A percentile compares a stretch with the other conserved stretches of the same genome.
Evolutionary conservation across 2,113 vertebrate genomes (phyloP).

Genomic region (Cyanoderma ruficeps): DNA sequence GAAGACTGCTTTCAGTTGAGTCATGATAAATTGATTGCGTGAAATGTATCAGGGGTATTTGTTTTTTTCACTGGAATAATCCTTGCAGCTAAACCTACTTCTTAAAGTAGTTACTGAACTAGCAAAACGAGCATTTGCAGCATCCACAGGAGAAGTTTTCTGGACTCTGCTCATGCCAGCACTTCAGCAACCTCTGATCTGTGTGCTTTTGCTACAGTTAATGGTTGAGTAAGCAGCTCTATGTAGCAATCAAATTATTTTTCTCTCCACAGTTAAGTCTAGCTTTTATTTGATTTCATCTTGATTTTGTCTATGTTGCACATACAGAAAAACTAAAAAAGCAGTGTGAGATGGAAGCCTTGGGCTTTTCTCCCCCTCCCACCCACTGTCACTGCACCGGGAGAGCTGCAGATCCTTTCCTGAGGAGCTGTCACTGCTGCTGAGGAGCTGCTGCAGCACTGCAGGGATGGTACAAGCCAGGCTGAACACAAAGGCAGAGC

Average conservation of each 20-base stretch:
- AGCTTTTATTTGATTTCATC: background rate
- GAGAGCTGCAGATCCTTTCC: background rate
- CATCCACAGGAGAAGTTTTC: background rate
- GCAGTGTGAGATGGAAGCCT: background rate
- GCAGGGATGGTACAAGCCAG: background rate
- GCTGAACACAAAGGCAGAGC: background rate
- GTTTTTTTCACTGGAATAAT: background rate
- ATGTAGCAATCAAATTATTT: background rate
- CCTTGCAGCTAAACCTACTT: background rate
- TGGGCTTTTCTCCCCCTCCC: background rate
- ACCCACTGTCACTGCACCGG: background rate
- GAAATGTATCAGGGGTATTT: accelerated
- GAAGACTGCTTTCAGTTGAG: slow-evolving; percentile 55
- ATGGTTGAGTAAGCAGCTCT: background rate
- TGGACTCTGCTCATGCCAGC: background rate
- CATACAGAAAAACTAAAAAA: slow-evolving; percentile 7
- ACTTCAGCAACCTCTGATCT: background rate
- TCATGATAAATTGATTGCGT: background rate
- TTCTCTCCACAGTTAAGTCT: background rate
- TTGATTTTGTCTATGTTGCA: background rate
- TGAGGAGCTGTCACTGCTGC: background rate
- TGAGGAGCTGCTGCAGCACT: background rate
- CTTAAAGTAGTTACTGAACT: background rate
- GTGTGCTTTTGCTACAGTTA: background rate
- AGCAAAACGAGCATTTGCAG: background rate